A percentile compares a stretch with the other conserved stretches of the same genome.
Evolutionary conservation across 23 tunicate species (phyloP).

Genomic region (Pegea sp.): DNA sequence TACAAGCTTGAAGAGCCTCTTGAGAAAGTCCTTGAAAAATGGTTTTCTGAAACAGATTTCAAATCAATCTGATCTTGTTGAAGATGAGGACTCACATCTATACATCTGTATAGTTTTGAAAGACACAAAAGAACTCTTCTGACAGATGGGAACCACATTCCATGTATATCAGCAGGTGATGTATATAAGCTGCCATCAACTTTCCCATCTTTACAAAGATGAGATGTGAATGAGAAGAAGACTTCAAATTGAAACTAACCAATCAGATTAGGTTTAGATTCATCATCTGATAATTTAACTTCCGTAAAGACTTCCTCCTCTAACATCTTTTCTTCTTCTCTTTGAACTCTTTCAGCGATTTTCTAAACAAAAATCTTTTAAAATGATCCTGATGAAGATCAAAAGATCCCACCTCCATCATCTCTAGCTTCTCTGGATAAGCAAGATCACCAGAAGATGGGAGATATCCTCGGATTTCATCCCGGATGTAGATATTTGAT

Average conservation of each 20-base stretch:
- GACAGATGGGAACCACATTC: conserved; percentile 99
- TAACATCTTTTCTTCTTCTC: conserved; percentile 3
- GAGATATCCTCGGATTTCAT: conserved; percentile 73
- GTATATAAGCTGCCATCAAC: too few relatives aligned
- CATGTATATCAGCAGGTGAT: conserved; percentile 99
- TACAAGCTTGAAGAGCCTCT: conserved; percentile 93
- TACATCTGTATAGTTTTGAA: conserved; percentile 91
- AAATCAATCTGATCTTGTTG: neutral
- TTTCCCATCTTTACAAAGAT: too few relatives aligned
- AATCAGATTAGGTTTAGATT: too few relatives aligned
- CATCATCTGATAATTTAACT: too few relatives aligned
- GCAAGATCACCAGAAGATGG: conserved; percentile 95
- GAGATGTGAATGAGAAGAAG: too few relatives aligned
- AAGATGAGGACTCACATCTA: conserved; percentile 35
- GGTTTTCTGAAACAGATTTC: conserved; percentile 32
- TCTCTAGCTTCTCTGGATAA: conserved; percentile 89
- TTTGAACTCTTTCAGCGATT: neutral
- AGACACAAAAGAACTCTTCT: conserved; percentile 90
- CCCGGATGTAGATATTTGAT: conserved; percentile 79
- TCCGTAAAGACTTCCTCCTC: too few relatives aligned
- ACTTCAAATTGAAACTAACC: too few relatives aligned
- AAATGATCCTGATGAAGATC: too few relatives aligned
- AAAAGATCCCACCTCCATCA: conserved; percentile 83
- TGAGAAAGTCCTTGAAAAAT: conserved; percentile 98
- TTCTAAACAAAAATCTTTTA: too few relatives aligned